A percentile compares a stretch with the other conserved stretches of the same genome.
Conservation (phyloP, 2,797 vertebrate genomes). For the Decapterus maruadsi region DNA sequence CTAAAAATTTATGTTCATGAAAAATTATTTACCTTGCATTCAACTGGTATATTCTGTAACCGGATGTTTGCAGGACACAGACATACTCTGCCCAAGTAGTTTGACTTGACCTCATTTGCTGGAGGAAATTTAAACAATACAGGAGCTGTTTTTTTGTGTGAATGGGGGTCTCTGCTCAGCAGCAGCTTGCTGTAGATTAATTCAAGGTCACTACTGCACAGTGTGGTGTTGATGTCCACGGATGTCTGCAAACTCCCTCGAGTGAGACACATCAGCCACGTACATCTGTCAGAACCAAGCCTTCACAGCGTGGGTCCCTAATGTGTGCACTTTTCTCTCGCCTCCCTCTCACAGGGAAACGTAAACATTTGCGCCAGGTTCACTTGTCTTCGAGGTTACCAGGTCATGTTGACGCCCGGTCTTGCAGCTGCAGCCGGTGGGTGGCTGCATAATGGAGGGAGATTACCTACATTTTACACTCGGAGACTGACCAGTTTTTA, state of each 20-base stretch:
- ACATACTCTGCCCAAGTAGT: background rate
- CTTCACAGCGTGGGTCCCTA: constrained; percentile 9
- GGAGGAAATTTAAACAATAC: constrained; percentile 2
- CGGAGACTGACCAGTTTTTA: background rate
- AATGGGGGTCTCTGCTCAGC: constrained; percentile 16
- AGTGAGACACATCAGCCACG: background rate
- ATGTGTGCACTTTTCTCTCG: constrained; percentile 21
- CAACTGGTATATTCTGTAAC: background rate
- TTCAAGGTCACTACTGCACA: constrained; percentile 41
- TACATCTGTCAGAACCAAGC: constrained; percentile 19
- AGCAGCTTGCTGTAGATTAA: constrained; percentile 30
- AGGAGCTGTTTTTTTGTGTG: constrained; percentile 7
- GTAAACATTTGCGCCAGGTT: constrained; percentile 40
- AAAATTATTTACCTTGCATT: background rate
- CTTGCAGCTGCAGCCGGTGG: constrained; percentile 23
- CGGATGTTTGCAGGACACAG: background rate
- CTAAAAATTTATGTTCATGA: background rate
- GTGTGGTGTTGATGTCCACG: constrained; percentile 18
- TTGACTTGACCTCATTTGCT: background rate
- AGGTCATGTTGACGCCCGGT: constrained; percentile 43
- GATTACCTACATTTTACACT: constrained; percentile 43
- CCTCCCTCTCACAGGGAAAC: constrained; percentile 6
- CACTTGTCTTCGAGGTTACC: constrained; percentile 24
- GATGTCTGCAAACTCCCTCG: background rate
- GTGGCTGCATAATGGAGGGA: constrained; percentile 9